Evolutionary conservation across 2,888 invertebrate genomes (phyloP), one percentile per base, ranked within the genome.

Genomic region (Psylliodes chrysocephalus): DNA sequence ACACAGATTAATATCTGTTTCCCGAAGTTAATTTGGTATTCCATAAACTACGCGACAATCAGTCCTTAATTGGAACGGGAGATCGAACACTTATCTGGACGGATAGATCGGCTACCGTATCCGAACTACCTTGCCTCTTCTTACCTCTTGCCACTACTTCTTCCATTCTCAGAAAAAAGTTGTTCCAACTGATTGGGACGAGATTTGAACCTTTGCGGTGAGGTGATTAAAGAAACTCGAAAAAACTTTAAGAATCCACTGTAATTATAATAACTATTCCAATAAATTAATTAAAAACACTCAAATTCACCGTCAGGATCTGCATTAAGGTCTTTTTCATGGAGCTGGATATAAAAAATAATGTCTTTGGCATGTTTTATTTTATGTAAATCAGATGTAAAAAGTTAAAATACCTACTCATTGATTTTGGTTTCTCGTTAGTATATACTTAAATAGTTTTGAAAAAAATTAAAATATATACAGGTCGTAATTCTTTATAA

Each of bases 81-180:
- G 55, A 60, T 63, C 56, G 64, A 64, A 59, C 49, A 69, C 57
- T 66, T 62, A 66, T 68, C 69, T 73, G 74, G 70, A 63, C 72
- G 49, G 63, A 70, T 68, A 52, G 56, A 71, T 73, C 71, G 53
- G 74, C 74, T 74, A 74, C 74, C 68, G 74, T 73, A 52, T 47
- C 33, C 25, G 17, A 35, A 14, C 38, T 33, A 19, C 17, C 40
- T 28, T 42, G 42, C 51, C 12, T 44, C 14, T n/a, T n/a, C n/a
- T n/a, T n/a, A n/a, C n/a, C n/a, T n/a, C n/a, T n/a, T n/a, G 28
- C 47, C 51, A 14, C 44, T 46, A 46, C 56, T 56, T 46, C n/a
- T 38, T 57, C 22, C 18, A 38, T 57, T 57, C 57, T 56, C 38
- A 28, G 47, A 22, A 46, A 46, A 46, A 57, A 47, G 38, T 49